Percentiles rank a stretch among this genome's conserved stretches.
These are phyloP conservation scores for Thalassarche chlororhynchos DNA, from an alignment of 2,113 vertebrate genomes.

Conservation along the genomic window DNA sequence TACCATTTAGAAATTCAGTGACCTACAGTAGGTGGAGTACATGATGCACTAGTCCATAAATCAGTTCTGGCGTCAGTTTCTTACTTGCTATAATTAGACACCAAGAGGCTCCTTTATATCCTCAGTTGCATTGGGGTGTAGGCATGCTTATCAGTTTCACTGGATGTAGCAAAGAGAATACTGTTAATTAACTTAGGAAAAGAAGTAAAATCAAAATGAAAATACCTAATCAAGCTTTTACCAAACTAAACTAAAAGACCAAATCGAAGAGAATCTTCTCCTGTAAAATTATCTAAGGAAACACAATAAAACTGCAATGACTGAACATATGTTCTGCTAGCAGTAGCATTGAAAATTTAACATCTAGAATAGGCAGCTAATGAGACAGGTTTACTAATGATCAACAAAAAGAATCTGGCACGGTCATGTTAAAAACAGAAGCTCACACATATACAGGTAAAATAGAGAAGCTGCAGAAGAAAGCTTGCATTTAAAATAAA, in stretches of 20 bases:
- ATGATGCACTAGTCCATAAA: neutral
- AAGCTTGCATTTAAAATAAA: neutral
- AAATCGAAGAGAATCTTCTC: neutral
- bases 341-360: neutral
- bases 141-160: neutral
- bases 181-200: neutral
- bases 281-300: neutral
- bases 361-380: neutral
- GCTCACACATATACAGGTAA: neutral
- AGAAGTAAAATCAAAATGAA: neutral
- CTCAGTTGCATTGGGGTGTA: neutral
- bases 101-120: neutral
- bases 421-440: neutral
- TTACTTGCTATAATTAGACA: neutral
- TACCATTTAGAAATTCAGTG: neutral
- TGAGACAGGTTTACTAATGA: neutral
- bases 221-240: neutral
- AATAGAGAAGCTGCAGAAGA: neutral
- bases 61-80: neutral
- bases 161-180: neutral
- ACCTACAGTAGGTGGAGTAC: neutral
- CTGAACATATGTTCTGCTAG: neutral
- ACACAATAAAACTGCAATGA: neutral
- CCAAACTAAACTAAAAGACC: neutral
- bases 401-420: neutral